Evolutionary conservation across 1,140 invertebrate genomes (phyloP).

Genomic region (Melanaphis sacchari): DNA sequence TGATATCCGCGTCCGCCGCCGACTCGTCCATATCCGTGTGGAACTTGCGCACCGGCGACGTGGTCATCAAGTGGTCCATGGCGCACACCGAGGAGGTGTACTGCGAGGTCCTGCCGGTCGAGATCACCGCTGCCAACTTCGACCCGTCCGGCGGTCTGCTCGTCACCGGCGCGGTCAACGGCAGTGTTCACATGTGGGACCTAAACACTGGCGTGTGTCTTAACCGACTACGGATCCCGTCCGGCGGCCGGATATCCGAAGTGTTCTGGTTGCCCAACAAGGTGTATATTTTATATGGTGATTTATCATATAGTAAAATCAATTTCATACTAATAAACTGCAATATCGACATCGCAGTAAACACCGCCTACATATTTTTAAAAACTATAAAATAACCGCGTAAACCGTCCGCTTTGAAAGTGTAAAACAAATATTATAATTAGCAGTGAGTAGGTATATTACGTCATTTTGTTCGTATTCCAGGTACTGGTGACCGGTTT

Average conservation of each 20-base stretch:
- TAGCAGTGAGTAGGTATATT: background rate
- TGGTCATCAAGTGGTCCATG: constrained; percentile 70
- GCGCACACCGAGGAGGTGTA: constrained; percentile 71
- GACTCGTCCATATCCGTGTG: constrained; percentile 5
- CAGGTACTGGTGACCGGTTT: constrained; percentile 75
- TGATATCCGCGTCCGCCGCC: background rate
- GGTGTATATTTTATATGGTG: background rate
- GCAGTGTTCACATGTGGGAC: constrained; percentile 75
- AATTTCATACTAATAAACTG: too few species aligned
- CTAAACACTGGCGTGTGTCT: constrained; percentile 77
- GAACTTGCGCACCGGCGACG: constrained; percentile 63
- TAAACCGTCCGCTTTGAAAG: too few species aligned
- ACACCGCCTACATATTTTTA: too few species aligned
- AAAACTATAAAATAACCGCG: too few species aligned
- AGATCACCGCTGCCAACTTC: constrained; percentile 80
- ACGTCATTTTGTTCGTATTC: background rate
- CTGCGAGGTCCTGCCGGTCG: constrained; percentile 70
- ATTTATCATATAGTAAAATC: background rate
- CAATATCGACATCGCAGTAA: too few species aligned
- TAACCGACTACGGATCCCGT: constrained; percentile 47
- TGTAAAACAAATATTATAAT: too few species aligned
- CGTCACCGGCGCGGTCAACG: constrained; percentile 72
- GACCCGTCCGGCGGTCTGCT: constrained; percentile 74
- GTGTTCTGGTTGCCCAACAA: constrained; percentile 25
- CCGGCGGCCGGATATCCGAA: background rate